Evolutionary conservation across 1,140 invertebrate genomes (phyloP).

Genomic region (Ctenoplectra terminalis): DNA sequence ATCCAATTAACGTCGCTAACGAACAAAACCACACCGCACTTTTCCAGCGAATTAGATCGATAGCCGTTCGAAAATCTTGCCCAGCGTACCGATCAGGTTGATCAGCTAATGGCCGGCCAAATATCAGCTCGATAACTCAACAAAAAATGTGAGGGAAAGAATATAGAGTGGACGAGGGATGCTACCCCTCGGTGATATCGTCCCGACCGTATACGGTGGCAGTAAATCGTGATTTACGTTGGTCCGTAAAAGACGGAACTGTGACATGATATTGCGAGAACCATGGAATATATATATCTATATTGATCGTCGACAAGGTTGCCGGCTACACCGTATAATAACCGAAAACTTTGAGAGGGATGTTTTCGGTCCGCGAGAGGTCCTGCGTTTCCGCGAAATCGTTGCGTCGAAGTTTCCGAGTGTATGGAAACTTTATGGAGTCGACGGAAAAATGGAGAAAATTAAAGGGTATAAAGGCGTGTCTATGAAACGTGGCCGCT

Average conservation of each 20-base stretch:
- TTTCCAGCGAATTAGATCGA: neutral
- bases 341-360: slow-evolving; percentile 31
- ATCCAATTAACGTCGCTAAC: neutral
- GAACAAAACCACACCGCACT: neutral
- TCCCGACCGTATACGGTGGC: slow-evolving; percentile 46
- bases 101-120: slow-evolving; percentile 14
- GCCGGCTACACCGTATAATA: slow-evolving; percentile 18
- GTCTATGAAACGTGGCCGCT: slow-evolving; percentile 4
- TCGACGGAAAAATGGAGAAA: slow-evolving; percentile 15
- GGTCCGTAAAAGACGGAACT: slow-evolving; percentile 69
- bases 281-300: slow-evolving; percentile 51
- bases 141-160: slow-evolving; percentile 15
- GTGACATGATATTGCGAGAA: slow-evolving; percentile 67
- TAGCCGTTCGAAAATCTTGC: neutral
- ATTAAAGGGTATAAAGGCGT: slow-evolving; percentile 22
- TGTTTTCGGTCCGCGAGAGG: slow-evolving; percentile 16
- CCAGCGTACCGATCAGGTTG: neutral
- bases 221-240: slow-evolving; percentile 74
- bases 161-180: slow-evolving; percentile 26
- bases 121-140: slow-evolving; percentile 24
- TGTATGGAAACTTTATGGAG: slow-evolving; percentile 35
- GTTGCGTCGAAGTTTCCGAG: slow-evolving; percentile 9
- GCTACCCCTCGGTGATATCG: slow-evolving; percentile 37
- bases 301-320: slow-evolving; percentile 50
- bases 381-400: neutral